These are phyloP conservation scores for Odobenus rosmarus DNA, from an alignment of 2,113 vertebrate genomes.

Conservation along the genomic window DNA sequence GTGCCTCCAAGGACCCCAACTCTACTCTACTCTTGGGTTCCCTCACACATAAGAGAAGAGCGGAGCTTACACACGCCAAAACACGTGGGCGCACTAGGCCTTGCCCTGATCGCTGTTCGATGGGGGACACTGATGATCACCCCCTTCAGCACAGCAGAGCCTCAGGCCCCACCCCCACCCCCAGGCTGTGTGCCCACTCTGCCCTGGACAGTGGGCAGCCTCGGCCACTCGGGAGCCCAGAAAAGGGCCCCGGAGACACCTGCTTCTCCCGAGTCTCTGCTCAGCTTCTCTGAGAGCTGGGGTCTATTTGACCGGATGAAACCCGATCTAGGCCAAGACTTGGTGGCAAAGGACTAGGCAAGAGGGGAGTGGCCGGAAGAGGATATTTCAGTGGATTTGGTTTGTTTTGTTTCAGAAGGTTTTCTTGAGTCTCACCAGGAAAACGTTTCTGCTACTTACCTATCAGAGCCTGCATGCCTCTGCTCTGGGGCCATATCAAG, in stretches of 20 bases:
- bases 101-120: neutral
- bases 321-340: neutral
- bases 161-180: neutral
- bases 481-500: neutral
- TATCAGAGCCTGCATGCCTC: neutral
- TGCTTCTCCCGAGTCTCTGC: neutral
- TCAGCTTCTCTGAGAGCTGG: neutral
- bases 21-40: neutral
- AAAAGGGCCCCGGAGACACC: neutral
- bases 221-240: neutral
- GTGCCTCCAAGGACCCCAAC: neutral
- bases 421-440: neutral
- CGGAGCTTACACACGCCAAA: neutral
- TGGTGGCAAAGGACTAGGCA: neutral
- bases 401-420: neutral
- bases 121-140: too few relatives aligned
- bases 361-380: neutral
- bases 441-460: neutral
- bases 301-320: neutral
- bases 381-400: neutral
- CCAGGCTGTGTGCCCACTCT: neutral
- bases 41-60: neutral
- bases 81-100: neutral
- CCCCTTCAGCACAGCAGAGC: neutral
- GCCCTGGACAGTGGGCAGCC: neutral